Evolutionary conservation across 2,113 vertebrate genomes (phyloP).

Genomic region (Corvus hawaiiensis): DNA sequence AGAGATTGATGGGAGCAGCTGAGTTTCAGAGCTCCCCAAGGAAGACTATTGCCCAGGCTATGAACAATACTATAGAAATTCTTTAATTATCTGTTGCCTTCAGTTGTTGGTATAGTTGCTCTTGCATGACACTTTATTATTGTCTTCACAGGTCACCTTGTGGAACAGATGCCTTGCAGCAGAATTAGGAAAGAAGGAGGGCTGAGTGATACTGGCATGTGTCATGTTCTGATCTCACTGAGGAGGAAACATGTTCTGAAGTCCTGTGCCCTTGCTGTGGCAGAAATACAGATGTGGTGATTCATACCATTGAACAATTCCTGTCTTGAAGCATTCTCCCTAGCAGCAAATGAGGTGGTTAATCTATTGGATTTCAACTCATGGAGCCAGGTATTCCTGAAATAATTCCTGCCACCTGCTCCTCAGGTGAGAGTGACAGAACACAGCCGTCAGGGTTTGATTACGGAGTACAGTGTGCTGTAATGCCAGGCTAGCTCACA

Average conservation of each 20-base stretch:
- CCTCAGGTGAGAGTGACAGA: neutral
- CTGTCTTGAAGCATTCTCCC: neutral
- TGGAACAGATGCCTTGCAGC: neutral
- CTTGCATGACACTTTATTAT: neutral
- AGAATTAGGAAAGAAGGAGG: neutral
- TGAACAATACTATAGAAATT: neutral
- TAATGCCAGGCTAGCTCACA: neutral
- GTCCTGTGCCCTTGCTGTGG: neutral
- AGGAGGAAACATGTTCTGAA: neutral
- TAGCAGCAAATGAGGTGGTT: neutral
- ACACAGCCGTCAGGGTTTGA: neutral
- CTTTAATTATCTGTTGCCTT: conserved; percentile 21
- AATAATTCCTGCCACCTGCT: neutral
- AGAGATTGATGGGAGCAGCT: neutral
- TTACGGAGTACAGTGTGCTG: rapidly evolving
- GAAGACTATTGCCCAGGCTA: neutral
- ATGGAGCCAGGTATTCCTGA: neutral
- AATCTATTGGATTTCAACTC: neutral
- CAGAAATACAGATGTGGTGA: neutral
- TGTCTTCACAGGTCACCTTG: neutral
- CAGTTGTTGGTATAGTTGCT: neutral
- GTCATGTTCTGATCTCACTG: neutral
- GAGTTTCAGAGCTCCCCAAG: neutral
- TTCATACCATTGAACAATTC: neutral
- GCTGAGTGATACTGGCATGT: neutral